Evolutionary conservation across 2,888 invertebrate species (phyloP).

Genomic region (Philaethria dido): DNA sequence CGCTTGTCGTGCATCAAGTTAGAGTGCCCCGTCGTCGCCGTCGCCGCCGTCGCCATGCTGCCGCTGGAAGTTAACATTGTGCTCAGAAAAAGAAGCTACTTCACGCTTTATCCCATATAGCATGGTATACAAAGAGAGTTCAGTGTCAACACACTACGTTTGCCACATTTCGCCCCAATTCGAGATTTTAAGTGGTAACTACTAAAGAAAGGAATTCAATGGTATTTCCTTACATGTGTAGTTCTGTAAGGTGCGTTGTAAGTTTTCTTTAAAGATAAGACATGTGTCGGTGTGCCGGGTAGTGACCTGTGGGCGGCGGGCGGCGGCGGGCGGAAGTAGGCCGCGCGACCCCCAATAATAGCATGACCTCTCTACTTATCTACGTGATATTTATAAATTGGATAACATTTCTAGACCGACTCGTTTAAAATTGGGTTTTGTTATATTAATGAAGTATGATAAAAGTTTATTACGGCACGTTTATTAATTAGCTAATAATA

Average conservation of each 20-base stretch:
- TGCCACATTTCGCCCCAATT: too few relatives aligned
- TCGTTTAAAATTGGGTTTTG: not conserved
- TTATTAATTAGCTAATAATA: constrained; percentile 14
- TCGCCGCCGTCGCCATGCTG: constrained; percentile 53
- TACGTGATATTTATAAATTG: constrained; percentile 18
- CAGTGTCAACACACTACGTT: too few relatives aligned
- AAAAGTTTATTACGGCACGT: not conserved
- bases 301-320: constrained; percentile 36
- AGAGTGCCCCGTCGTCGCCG: constrained; percentile 51
- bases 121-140: too few relatives aligned
- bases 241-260: not conserved
- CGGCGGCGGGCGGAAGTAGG: constrained; percentile 42
- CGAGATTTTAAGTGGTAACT: too few relatives aligned
- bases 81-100: too few relatives aligned
- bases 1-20: constrained; percentile 96
- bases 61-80: constrained; percentile 52
- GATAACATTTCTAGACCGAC: not conserved
- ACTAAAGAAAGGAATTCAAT: too few relatives aligned
- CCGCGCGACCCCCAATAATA: constrained; percentile 34
- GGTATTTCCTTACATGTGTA: too few relatives aligned
- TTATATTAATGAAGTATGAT: not conserved
- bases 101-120: too few relatives aligned
- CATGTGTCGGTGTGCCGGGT: constrained; percentile 38
- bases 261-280: constrained; percentile 39
- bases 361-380: constrained; percentile 32